Base-by-base conservation (phyloP, 2,113 vertebrate species). In the Uria aalge region DNA sequence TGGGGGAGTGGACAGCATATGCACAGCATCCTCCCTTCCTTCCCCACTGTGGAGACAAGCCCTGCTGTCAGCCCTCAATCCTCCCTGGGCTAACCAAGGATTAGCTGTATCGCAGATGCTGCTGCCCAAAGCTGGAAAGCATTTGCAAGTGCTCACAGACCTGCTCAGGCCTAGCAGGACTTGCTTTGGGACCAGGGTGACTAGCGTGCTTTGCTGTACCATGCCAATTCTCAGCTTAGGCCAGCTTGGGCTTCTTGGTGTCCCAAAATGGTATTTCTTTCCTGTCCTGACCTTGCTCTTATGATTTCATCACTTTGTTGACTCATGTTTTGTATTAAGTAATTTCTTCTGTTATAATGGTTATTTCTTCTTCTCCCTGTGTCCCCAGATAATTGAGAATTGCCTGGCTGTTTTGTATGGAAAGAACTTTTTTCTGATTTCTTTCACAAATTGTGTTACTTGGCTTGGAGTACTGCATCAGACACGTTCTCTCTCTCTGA, bases 51-150 rank as follows among this genome's bases (percentile, higher is more conserved):
- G 41, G 40, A 41, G 53, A 5, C 22, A 12, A 68, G 87, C 77
- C 55, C 75, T 80, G 87, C 92, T 67, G 67, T 24, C 53, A 45
- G 53, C 85, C 52, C 79, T 80, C 78, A 45, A 26, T 95, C 95
- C 91, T 57, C 30, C 48, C 0, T 1, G 0, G 75, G 63, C 79
- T 92, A 5, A 18, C 40, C 12, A 20, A 9, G 95, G 94, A 96
- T 97, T 92, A 96, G 89, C 95, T 56, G 36, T 57, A 64, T 93
- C 8, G 0, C 94, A 97, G 95, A 78, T 95, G 95, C 84, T 66
- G 30, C 90, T 74, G 76, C 84, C 63, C 40, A 5, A 52, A 82
- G 63, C 85, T 15, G 74, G 36, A 36, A 24, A 29, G 74, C 20
- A 2, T 60, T 59, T 50, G 26, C 27, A 30, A 17, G 11, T 73